These are phyloP conservation scores for Elaeidobius kamerunicus DNA, from an alignment of 2,888 invertebrate genomes.

Conservation along the genomic window DNA sequence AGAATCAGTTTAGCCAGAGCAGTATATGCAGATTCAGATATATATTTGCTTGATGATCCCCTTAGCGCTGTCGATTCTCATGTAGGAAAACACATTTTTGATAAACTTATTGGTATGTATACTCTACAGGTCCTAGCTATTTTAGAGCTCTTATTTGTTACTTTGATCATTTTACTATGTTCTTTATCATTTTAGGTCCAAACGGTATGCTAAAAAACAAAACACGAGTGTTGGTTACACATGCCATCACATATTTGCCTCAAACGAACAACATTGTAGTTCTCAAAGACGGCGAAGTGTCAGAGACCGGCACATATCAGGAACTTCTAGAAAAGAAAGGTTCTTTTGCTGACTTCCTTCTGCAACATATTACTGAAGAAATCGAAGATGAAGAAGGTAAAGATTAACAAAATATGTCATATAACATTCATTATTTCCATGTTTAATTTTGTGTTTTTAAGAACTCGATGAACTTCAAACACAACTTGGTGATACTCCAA, in stretches of 20 bases:
- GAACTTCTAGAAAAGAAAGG: slow-evolving; percentile 48
- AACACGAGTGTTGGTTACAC: slow-evolving; percentile 55
- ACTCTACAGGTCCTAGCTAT: no score
- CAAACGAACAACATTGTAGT: slow-evolving; percentile 54
- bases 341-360: slow-evolving; percentile 44
- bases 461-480: slow-evolving; percentile 66
- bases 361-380: slow-evolving; percentile 36
- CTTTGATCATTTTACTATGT: no score
- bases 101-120: slow-evolving; percentile 39
- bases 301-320: slow-evolving; percentile 52
- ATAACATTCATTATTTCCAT: slow-evolving; percentile 3
- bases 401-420: no score
- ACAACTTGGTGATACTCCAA: slow-evolving; percentile 61
- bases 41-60: slow-evolving; percentile 93
- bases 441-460: slow-evolving; percentile 34
- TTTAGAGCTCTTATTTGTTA: no score
- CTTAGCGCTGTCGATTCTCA: slow-evolving; percentile 93
- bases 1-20: slow-evolving; percentile 89
- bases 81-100: slow-evolving; percentile 57
- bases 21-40: slow-evolving; percentile 80
- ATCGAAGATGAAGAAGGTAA: slow-evolving; percentile 45
- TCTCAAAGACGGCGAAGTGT: slow-evolving; percentile 52
- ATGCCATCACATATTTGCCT: slow-evolving; percentile 57
- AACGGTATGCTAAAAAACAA: slow-evolving; percentile 48
- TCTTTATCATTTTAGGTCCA: slow-evolving; percentile 49